Conservation (phyloP, 2,113 vertebrate species). For the Callocephalon fimbriatum region DNA sequence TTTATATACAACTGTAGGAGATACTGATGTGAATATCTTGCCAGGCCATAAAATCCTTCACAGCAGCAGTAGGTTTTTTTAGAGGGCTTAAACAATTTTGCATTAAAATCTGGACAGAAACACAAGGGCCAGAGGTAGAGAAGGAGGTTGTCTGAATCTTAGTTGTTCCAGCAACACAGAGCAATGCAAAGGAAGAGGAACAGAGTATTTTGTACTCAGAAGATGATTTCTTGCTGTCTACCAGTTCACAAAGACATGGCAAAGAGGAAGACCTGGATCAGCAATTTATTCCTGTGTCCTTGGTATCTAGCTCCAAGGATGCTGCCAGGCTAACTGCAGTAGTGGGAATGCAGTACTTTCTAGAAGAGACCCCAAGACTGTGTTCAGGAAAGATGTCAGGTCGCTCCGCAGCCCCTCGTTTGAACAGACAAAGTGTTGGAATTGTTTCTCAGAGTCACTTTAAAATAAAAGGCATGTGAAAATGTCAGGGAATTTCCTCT, state of each 20-base stretch:
- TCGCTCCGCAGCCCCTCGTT: background rate
- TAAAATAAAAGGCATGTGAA: constrained; percentile 45
- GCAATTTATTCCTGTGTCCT: background rate
- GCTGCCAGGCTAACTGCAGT: background rate
- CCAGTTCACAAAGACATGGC: background rate
- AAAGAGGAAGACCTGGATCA: background rate
- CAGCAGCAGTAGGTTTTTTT: background rate
- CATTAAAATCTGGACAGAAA: background rate
- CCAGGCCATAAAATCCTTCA: background rate
- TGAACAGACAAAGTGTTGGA: constrained; percentile 34
- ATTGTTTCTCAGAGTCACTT: constrained; percentile 40
- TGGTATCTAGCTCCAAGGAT: background rate
- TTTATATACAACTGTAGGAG: background rate
- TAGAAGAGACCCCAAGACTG: background rate
- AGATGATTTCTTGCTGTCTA: background rate
- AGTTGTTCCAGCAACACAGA: background rate
- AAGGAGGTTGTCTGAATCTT: background rate
- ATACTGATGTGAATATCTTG: background rate
- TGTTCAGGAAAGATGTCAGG: background rate
- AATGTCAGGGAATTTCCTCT: constrained; percentile 64
- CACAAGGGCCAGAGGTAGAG: background rate
- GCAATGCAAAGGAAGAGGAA: background rate
- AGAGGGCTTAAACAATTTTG: background rate
- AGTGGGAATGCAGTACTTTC: background rate
- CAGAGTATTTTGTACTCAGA: background rate